Evolutionary conservation across 2,797 vertebrate genomes (phyloP), one percentile per base, ranked within the genome.

Genomic region (Selene dorsalis): DNA sequence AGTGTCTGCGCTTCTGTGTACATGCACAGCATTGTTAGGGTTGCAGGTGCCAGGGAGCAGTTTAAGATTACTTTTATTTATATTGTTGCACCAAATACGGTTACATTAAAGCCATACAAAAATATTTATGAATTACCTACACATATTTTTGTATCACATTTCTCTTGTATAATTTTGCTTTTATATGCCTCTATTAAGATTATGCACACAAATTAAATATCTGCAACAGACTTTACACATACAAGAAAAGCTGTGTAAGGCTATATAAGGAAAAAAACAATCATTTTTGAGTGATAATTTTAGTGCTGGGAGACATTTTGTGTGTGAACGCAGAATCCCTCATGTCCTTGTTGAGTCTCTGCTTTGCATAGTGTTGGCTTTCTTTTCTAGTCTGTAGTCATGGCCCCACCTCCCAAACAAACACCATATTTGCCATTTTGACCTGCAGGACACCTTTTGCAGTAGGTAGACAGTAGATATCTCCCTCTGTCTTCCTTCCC

Each of bases 121-220:
- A 90, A 88, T 93, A 93, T 92, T 92, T 92, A 93, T 92, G 75
- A 92, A 88, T 73, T 82, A 87, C 69, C 50, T 84, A 88, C 80
- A 86, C 79, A 84, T 95, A 93, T 95, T 95, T 95, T 95, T 95
- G 80, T 94, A 95, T 93, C 75, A 77, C 59, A 70, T 85, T 90
- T 80, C 78, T 83, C 57, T 73, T 79, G 59, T 85, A 80, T 76
- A 87, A 73, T 81, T 80, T 86, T 82, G 58, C 76, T 87, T 88
- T 87, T 83, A 6, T 79, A 82, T 60, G 59, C 80, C 58, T 84
- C 58, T 78, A 75, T 74, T 62, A 66, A 84, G 71, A 85, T 66
- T 87, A 87, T 89, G 84, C 85, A 91, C 74, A 84, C 41, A 89
- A 69, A 72, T 77, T 65, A 82, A 80, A 78, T 80, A 86, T 70